These are phyloP conservation scores for Platycnemis pennipes DNA, from an alignment of 2,888 invertebrate species.

Conservation along the genomic window DNA sequence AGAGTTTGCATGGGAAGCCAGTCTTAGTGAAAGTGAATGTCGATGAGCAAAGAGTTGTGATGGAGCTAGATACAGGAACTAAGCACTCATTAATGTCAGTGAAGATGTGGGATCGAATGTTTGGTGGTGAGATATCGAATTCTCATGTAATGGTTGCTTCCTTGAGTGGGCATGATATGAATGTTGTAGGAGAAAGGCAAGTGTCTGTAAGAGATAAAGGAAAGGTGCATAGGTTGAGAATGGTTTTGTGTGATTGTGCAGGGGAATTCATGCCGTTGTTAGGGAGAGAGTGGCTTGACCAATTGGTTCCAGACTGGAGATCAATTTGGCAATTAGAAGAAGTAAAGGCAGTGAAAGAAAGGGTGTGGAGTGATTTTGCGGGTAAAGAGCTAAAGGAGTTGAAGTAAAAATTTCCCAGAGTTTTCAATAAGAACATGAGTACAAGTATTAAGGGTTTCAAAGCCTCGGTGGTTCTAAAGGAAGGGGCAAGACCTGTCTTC, in stretches of 20 bases:
- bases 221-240: neutral
- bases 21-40: neutral
- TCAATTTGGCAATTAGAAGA: neutral
- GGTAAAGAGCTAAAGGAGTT: no score
- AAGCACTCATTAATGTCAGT: neutral
- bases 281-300: no score
- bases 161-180: neutral
- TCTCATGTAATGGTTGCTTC: neutral
- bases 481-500: neutral
- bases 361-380: no score
- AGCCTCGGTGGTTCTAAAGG: neutral
- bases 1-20: neutral
- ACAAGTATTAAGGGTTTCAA: no score
- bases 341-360: neutral
- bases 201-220: neutral
- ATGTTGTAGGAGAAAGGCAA: neutral
- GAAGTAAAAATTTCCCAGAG: no score
- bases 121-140: neutral
- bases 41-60: neutral
- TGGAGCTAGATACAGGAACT: neutral
- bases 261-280: no score
- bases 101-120: neutral
- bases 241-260: no score
- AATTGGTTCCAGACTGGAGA: neutral
- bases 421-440: no score